These are phyloP conservation scores for Syrmaticus mikado DNA, from an alignment of 2,113 vertebrate genomes.

Conservation along the genomic window DNA sequence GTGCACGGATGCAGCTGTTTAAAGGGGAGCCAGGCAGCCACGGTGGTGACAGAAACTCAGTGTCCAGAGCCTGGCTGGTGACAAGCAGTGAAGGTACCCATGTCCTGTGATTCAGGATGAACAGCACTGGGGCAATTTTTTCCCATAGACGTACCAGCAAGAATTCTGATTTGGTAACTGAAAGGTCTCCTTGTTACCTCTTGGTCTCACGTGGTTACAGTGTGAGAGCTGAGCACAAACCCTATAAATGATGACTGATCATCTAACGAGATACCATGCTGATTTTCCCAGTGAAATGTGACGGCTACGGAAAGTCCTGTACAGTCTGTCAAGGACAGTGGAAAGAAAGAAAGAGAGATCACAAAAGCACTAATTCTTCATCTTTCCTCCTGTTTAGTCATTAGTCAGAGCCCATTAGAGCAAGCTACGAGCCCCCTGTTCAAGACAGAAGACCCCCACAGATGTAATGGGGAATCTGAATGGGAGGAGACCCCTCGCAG, in stretches of 20 bases:
- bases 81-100: neutral
- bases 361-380: conserved; percentile 35
- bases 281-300: neutral
- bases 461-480: neutral
- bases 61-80: neutral
- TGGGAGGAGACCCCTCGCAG: neutral
- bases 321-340: neutral
- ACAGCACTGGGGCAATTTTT: neutral
- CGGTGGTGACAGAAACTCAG: neutral
- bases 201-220: neutral
- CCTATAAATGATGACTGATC: neutral
- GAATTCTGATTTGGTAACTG: neutral
- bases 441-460: conserved; percentile 3
- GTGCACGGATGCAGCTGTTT: neutral
- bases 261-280: neutral
- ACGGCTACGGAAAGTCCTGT: conserved; percentile 47
- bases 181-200: neutral
- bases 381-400: neutral
- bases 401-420: conserved; percentile 46
- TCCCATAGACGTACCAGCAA: neutral
- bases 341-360: conserved; percentile 22
- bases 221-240: neutral
- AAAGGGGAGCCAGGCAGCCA: neutral
- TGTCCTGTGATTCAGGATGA: neutral
- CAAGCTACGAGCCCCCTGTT: neutral